Base-by-base conservation (phyloP, 2,797 vertebrate species). In the Semotilus atromaculatus region DNA sequence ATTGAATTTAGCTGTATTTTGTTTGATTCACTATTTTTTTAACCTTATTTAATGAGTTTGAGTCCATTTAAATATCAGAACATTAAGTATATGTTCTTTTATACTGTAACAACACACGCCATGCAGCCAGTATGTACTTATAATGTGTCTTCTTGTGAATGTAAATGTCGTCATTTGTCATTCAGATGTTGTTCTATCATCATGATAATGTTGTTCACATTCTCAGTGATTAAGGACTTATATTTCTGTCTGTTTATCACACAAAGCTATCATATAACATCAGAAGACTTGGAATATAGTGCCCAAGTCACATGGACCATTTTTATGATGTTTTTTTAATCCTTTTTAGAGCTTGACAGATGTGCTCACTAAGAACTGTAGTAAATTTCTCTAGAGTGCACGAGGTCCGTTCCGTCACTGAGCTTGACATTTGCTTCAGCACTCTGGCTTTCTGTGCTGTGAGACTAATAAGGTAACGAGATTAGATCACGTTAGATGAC, bases 401-500 rank as follows among this genome's bases (percentile, higher is more conserved):
- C 14, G 64, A 36, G 48, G 29, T 58, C 40, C 10, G 7, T 29
- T 29, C 67, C 21, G n/a, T 58, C n/a, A 51, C 36, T 62, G 29
- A 67, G 67, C 60, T 74, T 84, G 55, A 85, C 19, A 62, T 77
- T 62, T 86, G 84, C 87, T 79, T 86, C 36, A 53, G 82, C 77
- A 51, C 73, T 84, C 16, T 68, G 74, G 84, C 84, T 88, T 80
- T 86, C 87, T 82, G 85, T 80, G 77, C 80, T 73, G 43, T 58
- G 55, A 74, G 79, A 83, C 75, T 79, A 62, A 79, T 79, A 43
- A 79, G 40, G 66, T 88, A 88, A 89, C 80, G 29, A 85, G 90
- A 90, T 88, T 87, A 87, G 83, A 89, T 87, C 85, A 62, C 60
- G 76, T 85, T 86, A 85, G 90, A 89, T 88, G 86, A 82, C 89